Base-by-base conservation (phyloP, 2,888 invertebrate genomes). In the Polydrusus tereticollis region DNA sequence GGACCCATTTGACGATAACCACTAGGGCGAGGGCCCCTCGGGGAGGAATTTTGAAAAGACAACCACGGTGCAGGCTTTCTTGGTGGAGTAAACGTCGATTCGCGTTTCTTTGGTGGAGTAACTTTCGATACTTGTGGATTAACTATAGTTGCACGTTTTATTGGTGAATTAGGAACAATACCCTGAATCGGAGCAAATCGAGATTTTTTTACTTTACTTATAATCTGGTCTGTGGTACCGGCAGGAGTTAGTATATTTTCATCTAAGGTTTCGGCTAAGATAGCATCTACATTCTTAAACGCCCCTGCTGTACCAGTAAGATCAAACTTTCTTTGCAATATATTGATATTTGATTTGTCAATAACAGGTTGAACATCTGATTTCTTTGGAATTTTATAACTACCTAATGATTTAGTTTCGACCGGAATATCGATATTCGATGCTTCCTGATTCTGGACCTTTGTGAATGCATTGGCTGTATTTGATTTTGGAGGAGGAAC, bases 361-460 rank as follows among this genome's bases (percentile, higher is more conserved):
- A 45, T 26, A 16, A 21, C 18, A 26, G 62, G 23, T 41, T 43
- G 62, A n/a, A 62, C 38, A 33, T 55, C 26, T 12, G 1, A 1
- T 21, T 52, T 64, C n/a, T 64, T 64, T 5, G 64, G 64, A 38
- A 50, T 64, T 55, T 36, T 64, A 38, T 64, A 62, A 43, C 7
- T 55, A 33, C 14, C 50, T 6, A 26, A 20, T 10, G 38, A 12
- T 59, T 59, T 59, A 38, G 38, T 36, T 1, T 36, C 36, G 0
- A n/a, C n/a, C n/a, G n/a, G n/a, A n/a, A 36, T 18, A 33, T 4
- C 36, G 33, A 23, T 0, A 7, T 21, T 45, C n/a, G 23, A 47
- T 10, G 23, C 10, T 7, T 21, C 21, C n/a, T 3, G 47, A n/a
- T 47, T 47, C n/a, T 21, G 1, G 23, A n/a, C 21, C 8, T 23